Base-by-base conservation (phyloP, 2,797 vertebrate genomes). In the Sciurus carolinensis region DNA sequence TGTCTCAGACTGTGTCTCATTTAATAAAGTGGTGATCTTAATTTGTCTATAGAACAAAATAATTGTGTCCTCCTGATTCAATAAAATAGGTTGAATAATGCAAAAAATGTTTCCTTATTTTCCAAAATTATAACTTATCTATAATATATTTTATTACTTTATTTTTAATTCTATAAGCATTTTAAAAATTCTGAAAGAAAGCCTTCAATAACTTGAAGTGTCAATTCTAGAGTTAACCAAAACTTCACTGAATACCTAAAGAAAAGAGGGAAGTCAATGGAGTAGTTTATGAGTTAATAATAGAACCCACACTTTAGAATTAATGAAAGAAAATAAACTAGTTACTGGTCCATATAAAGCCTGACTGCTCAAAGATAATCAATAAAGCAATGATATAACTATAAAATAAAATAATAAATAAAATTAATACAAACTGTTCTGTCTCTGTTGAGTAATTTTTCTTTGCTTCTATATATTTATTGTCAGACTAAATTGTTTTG, bases 261-360 rank as follows among this genome's bases (percentile, higher is more conserved):
- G 36, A 76, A 11, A 90, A 96, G 52, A 36, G 39, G 22, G 20
- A 4, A 91, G 12, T 47, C 50, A 87, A 10, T 71, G 17, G 50
- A 87, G 52, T 66, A 89, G 76, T 89, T 93, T 94, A 77, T 76
- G 83, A 82, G 39, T 87, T 91, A 79, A 36, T 87, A 90, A 67
- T 39, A 28, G 11, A 87, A 26, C 13, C 47, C 42, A 69, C 2
- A 57, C 9, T 89, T 86, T n/a, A 92, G 42, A 91, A 67, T 91
- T 91, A 94, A 95, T 85, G 64, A 77, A 83, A 66, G 17, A 72
- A 91, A 73, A 72, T 26, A 59, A 94, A 92, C 18, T 69, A 89
- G 17, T 81, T 36, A 47, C 39, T 85, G 44, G 59, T 92, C 30
- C 54, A 72, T 86, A 94, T 80, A 86, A 86, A 95, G 54, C 64